phyloP scores from a whole-genome alignment of 1,140 invertebrate species.

The Monomorium pharaonis region DNA sequence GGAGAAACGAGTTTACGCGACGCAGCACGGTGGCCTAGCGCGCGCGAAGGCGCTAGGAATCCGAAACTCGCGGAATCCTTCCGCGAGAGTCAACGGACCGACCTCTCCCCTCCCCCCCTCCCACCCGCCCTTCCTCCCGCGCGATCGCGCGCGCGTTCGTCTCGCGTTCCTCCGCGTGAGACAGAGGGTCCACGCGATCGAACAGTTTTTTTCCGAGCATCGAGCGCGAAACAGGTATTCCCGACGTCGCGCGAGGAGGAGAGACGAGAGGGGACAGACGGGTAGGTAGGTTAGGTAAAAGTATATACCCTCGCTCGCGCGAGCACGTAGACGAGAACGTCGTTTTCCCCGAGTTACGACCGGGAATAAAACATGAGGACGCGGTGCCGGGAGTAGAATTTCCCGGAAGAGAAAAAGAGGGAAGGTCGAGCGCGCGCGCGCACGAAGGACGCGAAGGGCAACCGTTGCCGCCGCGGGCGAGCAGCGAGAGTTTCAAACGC shows the following conservation, averaged over 20 bases:
- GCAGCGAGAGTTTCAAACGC: constrained; percentile 6
- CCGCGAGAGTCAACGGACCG: constrained; percentile 65
- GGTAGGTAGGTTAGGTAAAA: neutral
- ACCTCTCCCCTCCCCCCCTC: neutral
- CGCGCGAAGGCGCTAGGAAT: constrained; percentile 63
- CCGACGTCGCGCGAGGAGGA: constrained; percentile 43
- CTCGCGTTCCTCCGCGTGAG: constrained; percentile 32
- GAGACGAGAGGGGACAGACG: neutral
- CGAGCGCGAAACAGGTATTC: constrained; percentile 71
- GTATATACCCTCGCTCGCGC: constrained; percentile 2
- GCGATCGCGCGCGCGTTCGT: constrained; percentile 23
- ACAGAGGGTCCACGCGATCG: constrained; percentile 64
- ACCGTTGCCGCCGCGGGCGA: constrained; percentile 44
- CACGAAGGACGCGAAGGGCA: no score
- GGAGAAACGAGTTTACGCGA: constrained; percentile 64
- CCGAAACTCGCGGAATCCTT: constrained; percentile 67
- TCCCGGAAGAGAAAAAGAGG: neutral
- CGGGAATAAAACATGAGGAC: constrained; percentile 47
- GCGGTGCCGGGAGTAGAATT: constrained; percentile 4
- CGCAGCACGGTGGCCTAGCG: constrained; percentile 21
- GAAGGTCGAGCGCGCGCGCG: constrained; percentile 41
- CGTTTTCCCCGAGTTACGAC: no score
- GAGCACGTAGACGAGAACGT: neutral
- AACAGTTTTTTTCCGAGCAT: constrained; percentile 60
- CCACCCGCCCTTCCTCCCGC: neutral